Evolutionary conservation across 2,797 vertebrate genomes (phyloP).

Genomic region (Passerculus sandwichensis): DNA sequence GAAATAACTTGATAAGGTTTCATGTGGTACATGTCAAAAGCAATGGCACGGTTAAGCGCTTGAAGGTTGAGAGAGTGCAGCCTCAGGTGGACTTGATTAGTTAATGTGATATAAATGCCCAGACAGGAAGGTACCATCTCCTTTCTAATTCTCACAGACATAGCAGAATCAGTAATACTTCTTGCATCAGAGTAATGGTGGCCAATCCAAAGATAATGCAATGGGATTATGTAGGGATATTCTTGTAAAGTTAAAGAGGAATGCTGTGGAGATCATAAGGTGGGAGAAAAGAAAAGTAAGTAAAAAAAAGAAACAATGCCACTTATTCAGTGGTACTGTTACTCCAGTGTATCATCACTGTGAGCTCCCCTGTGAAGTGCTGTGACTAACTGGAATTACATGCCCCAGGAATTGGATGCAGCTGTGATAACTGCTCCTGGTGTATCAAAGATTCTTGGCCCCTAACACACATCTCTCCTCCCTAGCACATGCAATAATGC

Average conservation of each 20-base stretch:
- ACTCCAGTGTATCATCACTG: not conserved
- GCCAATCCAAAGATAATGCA: not conserved
- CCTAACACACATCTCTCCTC: not conserved
- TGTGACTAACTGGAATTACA: not conserved
- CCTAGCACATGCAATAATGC: not conserved
- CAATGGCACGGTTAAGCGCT: not conserved
- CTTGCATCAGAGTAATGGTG: not conserved
- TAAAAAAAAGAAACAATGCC: not conserved
- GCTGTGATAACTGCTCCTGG: not conserved
- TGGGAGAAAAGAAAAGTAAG: not conserved
- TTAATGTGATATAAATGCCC: not conserved
- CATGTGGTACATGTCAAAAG: not conserved
- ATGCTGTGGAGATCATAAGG: not conserved
- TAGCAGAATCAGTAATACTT: not conserved
- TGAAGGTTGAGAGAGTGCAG: not conserved
- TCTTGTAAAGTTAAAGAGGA: not conserved
- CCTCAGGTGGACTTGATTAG: not conserved
- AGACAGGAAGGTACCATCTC: not conserved
- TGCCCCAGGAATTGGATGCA: not conserved
- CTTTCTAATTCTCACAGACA: not conserved
- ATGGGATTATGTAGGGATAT: not conserved
- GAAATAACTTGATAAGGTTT: not conserved
- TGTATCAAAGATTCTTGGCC: not conserved
- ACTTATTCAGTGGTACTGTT: not conserved
- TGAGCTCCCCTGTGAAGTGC: not conserved